Base-by-base conservation (phyloP, 2,113 vertebrate genomes). In the Todiramphus saurophagus region DNA sequence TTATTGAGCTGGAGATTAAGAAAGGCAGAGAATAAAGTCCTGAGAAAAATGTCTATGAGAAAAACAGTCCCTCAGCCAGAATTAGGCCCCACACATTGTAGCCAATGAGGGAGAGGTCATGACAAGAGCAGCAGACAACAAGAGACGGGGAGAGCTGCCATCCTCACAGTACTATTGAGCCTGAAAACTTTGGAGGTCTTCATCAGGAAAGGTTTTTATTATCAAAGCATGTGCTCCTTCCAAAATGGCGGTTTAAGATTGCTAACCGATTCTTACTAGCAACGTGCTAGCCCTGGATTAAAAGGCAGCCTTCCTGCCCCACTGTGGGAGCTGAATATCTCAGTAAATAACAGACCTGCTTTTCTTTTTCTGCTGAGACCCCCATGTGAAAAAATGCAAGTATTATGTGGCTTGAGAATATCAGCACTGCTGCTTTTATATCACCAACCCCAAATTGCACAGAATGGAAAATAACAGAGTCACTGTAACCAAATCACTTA, bases 401-500 rank as follows among this genome's bases (percentile, higher is more conserved):
- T 16, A 68, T 18, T 46, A 9, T 68, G 79, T 5, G 87, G 86
- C 79, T 93, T 90, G 46, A 94, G 60, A 94, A 48, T 41, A 76
- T 48, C 5, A 21, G 30, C 24, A 44, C 28, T 83, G 69, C 75
- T 94, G 43, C 69, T 89, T 86, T 90, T 89, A 44, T 60, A 72
- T 18, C 88, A 89, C 72, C 64, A 75, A 50, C 14, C 12, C 20
- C 64, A 89, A 90, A 96, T 3, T 53, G 41, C 56, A 95, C 7
- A 84, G 92, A 63, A 92, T 10, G 89, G 68, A 95, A 96, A 96
- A 92, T 86, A 92, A 94, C 60, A 89, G 85, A 85, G 84, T 35
- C 1, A n/a, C 55, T 7, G 12, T 8, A 83, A 81, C 56, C 28
- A 10, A 81, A 84, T 81, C 43, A 82, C 51, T 90, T 64, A 59